Base-by-base conservation (phyloP, 2,888 invertebrate species). In the Baronia brevicornis region DNA sequence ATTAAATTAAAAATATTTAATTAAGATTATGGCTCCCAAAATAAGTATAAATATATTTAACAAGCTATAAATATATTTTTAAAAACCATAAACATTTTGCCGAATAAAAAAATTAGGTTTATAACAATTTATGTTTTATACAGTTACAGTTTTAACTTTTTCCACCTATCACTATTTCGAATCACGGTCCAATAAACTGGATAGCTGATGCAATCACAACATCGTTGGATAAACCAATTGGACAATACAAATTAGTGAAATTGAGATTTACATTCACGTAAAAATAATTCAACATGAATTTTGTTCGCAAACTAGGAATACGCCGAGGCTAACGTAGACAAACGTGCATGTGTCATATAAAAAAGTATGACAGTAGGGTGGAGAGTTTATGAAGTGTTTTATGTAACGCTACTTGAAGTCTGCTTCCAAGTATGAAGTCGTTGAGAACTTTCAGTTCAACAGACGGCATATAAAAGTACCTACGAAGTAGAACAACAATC, bases 371-470 rank as follows among this genome's bases (percentile, higher is more conserved):
- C 53, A 48, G 43, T 41, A 40, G 51, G 52, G 48, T 44, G 33
- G 27, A 39, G 48, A 55, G 62, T 68, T 67, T 66, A 62, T 55
- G 56, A 55, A 55, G 44, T 58, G 56, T 65, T 64, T 61, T 61
- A 60, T 63, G 49, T 61, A 59, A 69, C 54, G 59, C 57, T 59
- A 62, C 65, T 71, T 62, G 60, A 66, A 62, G 54, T 58, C 49
- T 51, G 51, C 49, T 48, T 46, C 40, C 37, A 60, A 66, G 56
- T 59, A 58, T 48, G 48, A 55, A 60, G 54, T 63, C 41, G 54
- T 61, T 39, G 48, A 51, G 54, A 71, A 70, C 51, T 72, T 74
- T 63, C 56, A n/a, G n/a, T n/a, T n/a, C 46, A 54, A 51, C 46
- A 63, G 50, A 47, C 54, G 43, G 51, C 46, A 56, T 62, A 64